Evolutionary conservation across 2,797 vertebrate species (phyloP).

Genomic region (Erpetoichthys calabaricus): DNA sequence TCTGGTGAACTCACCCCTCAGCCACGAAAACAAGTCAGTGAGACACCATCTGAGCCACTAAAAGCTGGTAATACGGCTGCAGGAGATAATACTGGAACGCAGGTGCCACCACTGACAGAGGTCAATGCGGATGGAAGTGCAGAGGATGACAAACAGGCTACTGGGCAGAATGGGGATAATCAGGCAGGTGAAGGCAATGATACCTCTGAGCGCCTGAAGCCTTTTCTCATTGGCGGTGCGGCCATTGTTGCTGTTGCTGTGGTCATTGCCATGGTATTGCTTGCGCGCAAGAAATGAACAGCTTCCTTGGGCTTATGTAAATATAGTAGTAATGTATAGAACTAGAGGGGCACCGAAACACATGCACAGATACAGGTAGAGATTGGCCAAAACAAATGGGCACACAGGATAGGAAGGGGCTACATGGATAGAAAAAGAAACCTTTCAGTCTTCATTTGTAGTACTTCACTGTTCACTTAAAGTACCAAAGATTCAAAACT

Average conservation of each 20-base stretch:
- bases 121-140: too few species aligned
- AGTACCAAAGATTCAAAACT: neutral
- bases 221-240: conserved; percentile 54
- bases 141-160: too few species aligned
- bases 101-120: too few species aligned
- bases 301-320: neutral
- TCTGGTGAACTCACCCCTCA: too few species aligned
- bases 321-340: neutral
- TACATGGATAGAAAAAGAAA: too few species aligned
- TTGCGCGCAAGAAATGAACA: conserved; percentile 54
- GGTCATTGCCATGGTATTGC: conserved; percentile 49
- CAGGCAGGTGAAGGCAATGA: conserved; percentile 41
- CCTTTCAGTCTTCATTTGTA: neutral
- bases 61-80: too few species aligned
- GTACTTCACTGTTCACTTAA: neutral
- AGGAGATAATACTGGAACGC: too few species aligned
- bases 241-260: conserved; percentile 48
- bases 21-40: too few species aligned
- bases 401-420: neutral
- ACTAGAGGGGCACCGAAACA: neutral
- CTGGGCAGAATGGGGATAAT: conserved; percentile 29
- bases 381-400: neutral
- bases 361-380: neutral
- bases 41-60: too few species aligned
- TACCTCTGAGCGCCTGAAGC: conserved; percentile 57